Evolutionary conservation across 2,113 vertebrate genomes (phyloP), one percentile per base, ranked within the genome.

Genomic region (Pogona vitticeps): DNA sequence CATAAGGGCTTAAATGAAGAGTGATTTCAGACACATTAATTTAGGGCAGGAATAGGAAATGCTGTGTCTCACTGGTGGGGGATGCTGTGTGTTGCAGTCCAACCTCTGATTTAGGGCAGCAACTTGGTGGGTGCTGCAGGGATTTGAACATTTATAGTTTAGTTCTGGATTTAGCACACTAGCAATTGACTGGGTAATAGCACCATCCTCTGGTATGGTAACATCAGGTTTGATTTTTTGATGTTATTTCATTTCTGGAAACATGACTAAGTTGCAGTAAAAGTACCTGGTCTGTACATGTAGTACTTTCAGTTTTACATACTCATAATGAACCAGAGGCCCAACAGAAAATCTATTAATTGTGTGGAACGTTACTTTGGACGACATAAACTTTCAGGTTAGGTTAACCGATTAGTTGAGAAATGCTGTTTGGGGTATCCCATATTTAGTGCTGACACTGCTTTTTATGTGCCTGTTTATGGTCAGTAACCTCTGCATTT

Each of bases 291-390:
- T 71, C 40, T 40, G 36, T 81, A 67, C 92, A 90, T 92, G 82
- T 82, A 91, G 92, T 93, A 93, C 93, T 95, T 95, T 95, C 94
- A 91, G 94, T 95, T 95, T 93, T 94, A 88, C 91, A 89, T 88
- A 93, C 92, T 95, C 94, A 95, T 95, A 92, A 93, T 86, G 92
- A 91, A 52, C 92, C 58, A 82, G 1, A 80, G 75, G 52, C 90
- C 93, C 89, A 95, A 95, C 95, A 94, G 94, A 95, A 95, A 90
- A 92, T 90, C 86, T 93, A 42, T 61, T 95, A 63, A 94, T 95
- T 84, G 61, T 83, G 46, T 82, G 21, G 78, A 77, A 85, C 71
- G 52, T 76, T 94, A 94, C 85, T 88, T 90, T 94, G 82, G 85
- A 52, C 82, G 85, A 72, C 61, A 38, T 65, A 68, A 84, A 33